These are phyloP conservation scores for Magallana nippona DNA, from an alignment of 2,888 invertebrate species.

Conservation along the genomic window DNA sequence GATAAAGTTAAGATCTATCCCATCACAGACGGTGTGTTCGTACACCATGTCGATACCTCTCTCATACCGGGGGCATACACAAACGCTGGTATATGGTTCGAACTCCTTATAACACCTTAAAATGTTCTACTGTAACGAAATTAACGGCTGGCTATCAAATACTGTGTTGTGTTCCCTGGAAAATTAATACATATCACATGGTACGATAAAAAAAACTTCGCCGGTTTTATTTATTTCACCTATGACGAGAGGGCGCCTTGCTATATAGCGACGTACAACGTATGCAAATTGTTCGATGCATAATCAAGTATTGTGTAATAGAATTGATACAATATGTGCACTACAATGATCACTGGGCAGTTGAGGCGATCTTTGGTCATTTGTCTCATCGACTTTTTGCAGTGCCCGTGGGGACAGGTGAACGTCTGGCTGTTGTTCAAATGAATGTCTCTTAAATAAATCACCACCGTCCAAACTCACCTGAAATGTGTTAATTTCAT, in stretches of 20 bases:
- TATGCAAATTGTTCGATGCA: constrained; percentile 8
- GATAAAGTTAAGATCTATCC: constrained; percentile 51
- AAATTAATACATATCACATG: constrained; percentile 25
- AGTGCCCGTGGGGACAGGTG: constrained; percentile 21
- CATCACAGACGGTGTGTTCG: constrained; percentile 50
- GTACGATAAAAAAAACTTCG: neutral
- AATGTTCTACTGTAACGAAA: neutral
- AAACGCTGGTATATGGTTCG: neutral
- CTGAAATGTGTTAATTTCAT: neutral
- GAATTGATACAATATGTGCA: neutral
- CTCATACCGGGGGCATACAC: constrained; percentile 33
- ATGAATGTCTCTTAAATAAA: neutral
- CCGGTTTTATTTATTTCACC: neutral
- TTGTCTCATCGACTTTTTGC: constrained; percentile 2
- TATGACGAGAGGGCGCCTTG: neutral
- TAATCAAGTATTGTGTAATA: neutral
- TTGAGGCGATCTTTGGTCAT: constrained; percentile 7
- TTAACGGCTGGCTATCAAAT: neutral
- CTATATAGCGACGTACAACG: neutral
- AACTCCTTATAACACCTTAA: neutral
- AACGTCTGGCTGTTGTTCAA: neutral
- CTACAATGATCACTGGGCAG: neutral
- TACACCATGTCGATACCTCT: constrained; percentile 41
- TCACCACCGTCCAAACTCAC: neutral
- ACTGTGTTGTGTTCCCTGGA: neutral